phyloP scores from a whole-genome alignment of 2,797 vertebrate species.

The Kryptolebias ocellatus region DNA sequence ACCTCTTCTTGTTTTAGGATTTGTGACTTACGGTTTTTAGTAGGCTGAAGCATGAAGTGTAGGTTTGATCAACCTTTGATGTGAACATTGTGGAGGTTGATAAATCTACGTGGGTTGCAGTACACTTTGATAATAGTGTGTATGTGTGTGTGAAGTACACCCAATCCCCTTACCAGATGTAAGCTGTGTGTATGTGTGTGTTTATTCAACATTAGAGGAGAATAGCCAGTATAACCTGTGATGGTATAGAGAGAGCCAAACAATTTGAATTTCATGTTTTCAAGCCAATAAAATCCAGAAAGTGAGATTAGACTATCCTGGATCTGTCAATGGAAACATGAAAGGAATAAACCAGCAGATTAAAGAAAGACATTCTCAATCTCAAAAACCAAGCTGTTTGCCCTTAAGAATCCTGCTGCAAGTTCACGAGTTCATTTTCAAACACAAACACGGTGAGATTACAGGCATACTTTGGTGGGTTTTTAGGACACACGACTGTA shows the following conservation, averaged over 20 bases:
- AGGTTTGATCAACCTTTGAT: conserved; percentile 68
- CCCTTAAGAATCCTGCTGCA: too few species aligned
- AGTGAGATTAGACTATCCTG: conserved; percentile 37
- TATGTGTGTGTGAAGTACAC: conserved; percentile 1
- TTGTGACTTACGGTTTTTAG: conserved; percentile 60
- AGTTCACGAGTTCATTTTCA: conserved; percentile 25
- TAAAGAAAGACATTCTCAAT: conserved; percentile 18
- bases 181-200: conserved; percentile 16
- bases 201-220: conserved; percentile 16
- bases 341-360: conserved; percentile 39
- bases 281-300: conserved; percentile 34
- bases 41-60: conserved; percentile 52
- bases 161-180: conserved; percentile 44
- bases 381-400: background rate
- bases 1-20: conserved; percentile 73
- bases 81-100: conserved; percentile 66
- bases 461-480: conserved; percentile 16
- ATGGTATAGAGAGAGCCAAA: conserved; percentile 42
- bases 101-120: conserved; percentile 64
- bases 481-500: conserved; percentile 31
- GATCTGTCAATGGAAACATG: conserved; percentile 24
- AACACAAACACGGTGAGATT: conserved; percentile 8
- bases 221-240: conserved; percentile 21
- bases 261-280: conserved; percentile 36
- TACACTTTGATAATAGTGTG: conserved; percentile 42